These are phyloP conservation scores for Heliopora coerulea DNA, from an alignment of 92 coral and sea anemone species.

Conservation along the genomic window DNA sequence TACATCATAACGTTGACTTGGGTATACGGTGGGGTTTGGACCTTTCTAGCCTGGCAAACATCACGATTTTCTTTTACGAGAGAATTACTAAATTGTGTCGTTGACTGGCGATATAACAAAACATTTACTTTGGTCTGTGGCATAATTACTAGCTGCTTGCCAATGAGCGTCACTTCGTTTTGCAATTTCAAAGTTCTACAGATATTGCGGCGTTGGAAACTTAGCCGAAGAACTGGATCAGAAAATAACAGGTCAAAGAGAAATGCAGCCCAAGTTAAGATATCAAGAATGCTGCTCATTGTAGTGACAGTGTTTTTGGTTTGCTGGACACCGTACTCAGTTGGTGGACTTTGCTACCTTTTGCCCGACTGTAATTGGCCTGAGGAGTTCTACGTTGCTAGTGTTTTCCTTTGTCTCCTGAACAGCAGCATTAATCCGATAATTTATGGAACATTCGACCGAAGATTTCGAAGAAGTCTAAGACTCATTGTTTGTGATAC, in stretches of 20 bases:
- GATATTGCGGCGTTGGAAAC: background rate
- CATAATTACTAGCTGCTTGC: conserved; percentile 23
- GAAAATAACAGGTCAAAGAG: conserved; percentile 9
- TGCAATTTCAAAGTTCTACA: conserved; percentile 25
- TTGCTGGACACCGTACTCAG: conserved; percentile 23
- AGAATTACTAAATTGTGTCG: conserved; percentile 23
- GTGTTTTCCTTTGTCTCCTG: background rate
- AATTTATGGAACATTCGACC: conserved; percentile 16
- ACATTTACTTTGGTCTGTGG: conserved; percentile 24
- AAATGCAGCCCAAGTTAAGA: conserved; percentile 10
- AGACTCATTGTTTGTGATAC: background rate
- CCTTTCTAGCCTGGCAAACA: conserved; percentile 25
- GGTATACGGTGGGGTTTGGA: conserved; percentile 24
- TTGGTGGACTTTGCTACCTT: background rate
- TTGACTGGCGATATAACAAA: background rate
- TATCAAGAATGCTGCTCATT: conserved; percentile 5
- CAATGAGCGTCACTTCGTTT: conserved; percentile 8
- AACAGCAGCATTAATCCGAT: conserved; percentile 3
- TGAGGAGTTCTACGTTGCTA: background rate
- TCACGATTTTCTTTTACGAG: conserved; percentile 4
- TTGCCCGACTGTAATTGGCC: background rate
- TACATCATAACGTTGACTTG: conserved; percentile 9
- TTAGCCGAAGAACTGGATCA: background rate
- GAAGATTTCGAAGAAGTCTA: conserved; percentile 9
- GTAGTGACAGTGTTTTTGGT: background rate